Base-by-base conservation (phyloP, 2,797 vertebrate genomes). In the Lepilemur septentrionalis region DNA sequence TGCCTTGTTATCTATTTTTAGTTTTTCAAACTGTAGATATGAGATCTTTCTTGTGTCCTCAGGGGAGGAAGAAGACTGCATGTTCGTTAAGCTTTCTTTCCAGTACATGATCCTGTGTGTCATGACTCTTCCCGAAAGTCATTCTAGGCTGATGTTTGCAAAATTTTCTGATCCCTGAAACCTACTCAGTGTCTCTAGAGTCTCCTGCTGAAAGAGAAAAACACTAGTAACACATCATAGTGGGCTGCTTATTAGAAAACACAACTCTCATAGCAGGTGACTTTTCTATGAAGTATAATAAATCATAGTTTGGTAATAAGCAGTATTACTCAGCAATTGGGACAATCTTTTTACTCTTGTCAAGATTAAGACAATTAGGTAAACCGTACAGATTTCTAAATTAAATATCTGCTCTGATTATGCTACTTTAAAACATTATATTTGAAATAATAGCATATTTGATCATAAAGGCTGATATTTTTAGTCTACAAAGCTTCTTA, bases 221-320 rank as follows among this genome's bases (percentile, higher is more conserved):
- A 93, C 50, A 67, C n/a, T 76, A 88, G 57, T 38, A 85, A 46
- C 13, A 43, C 65, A 69, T 48, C 61, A 94, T 90, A 93, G 41
- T 83, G 81, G 35, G 0, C 69, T 96, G 20, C 57, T 97, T 96
- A 96, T 97, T 96, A 96, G 93, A 96, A 95, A 97, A 97, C 10
- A 59, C 11, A 50, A 15, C 35, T 97, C 46, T 97, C 4, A 72
- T 43, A 55, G 1, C 30, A 48, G 76, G 32, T 83, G 55, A 43
- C 50, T 92, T 95, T 91, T 93, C 12, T 76, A 41, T 97, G 70
- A 83, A 79, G 4, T 76, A 28, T 75, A 85, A 96, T 97, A 97
- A 98, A 97, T 98, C 72, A 94, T 65, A 25, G 30, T 69, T 97
- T 94, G 4, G 75, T 96, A 92, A 85, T 97, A 91, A 96, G 4